These are phyloP conservation scores for Aegotheles bennettii DNA, from an alignment of 2,113 vertebrate genomes.

Conservation along the genomic window DNA sequence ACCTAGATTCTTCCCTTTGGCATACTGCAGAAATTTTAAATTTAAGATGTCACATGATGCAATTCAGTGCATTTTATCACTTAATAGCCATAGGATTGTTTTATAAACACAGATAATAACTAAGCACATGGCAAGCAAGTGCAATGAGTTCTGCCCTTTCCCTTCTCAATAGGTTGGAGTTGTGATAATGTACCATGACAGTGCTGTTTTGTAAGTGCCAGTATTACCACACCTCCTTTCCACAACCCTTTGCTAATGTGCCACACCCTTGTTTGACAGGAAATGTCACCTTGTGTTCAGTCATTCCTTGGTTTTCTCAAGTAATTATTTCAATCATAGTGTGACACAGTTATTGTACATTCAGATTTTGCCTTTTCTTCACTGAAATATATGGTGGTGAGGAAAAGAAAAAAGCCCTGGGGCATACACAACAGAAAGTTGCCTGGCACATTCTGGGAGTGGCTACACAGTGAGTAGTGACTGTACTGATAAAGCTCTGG, in stretches of 20 bases:
- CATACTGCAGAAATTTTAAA: not conserved
- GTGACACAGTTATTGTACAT: not conserved
- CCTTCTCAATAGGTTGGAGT: not conserved
- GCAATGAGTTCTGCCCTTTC: not conserved
- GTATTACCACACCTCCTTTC: not conserved
- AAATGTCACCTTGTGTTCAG: not conserved
- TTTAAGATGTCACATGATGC: not conserved
- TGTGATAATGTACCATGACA: not conserved
- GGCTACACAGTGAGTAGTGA: not conserved
- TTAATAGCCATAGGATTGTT: not conserved
- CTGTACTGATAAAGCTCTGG: accelerated
- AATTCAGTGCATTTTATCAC: constrained; percentile 7
- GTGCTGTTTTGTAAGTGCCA: not conserved
- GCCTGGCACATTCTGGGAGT: not conserved
- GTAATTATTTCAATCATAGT: not conserved
- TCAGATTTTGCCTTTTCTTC: not conserved
- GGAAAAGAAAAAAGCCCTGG: not conserved
- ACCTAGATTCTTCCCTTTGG: not conserved
- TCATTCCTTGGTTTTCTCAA: not conserved
- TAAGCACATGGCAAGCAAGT: not conserved
- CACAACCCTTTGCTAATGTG: not conserved
- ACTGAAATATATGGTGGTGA: not conserved
- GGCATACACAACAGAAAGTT: not conserved
- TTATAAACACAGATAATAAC: constrained; percentile 34
- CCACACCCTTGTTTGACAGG: constrained; percentile 39